Base-by-base conservation (phyloP, 2,888 invertebrate genomes). In the Epistrophe eligans region DNA sequence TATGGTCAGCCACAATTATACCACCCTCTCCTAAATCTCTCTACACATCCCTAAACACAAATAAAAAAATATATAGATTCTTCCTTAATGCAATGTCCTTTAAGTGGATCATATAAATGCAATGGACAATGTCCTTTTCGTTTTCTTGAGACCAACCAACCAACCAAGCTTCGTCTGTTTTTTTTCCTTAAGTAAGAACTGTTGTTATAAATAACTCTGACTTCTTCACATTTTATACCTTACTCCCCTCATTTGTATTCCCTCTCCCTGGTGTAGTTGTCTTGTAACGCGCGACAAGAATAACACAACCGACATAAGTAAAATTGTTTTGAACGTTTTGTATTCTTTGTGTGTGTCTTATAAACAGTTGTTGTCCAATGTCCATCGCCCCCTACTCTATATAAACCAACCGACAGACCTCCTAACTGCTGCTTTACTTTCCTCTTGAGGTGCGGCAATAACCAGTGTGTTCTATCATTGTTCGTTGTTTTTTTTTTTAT, bases 41-140 rank as follows among this genome's bases (percentile, higher is more conserved):
- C 15, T 9, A 13, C 15, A 13, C 15, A 10, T 28, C 38, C 24
- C 19, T 19, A 40, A 62, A 40, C 13, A 43, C 8, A 40, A 40
- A 1, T 9, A 8, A 6, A 32, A 24, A 24, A 24, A 19, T 24
- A 6, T 13, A 32, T 19, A 67, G 19, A 28, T 40, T 11, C 45
- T 73, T 11, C 5, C 15, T 8, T 62, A 83, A 83, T 84, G 79
- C 85, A 82, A 82, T 74, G 77, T 79, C 70, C 82, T 71, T 57
- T 66, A 79, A 85, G 73, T 82, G 52, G 74, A 81, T 73, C 62
- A 57, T 70, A 77, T 62, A 80, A 84, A 84, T 80, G 84, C 84
- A 84, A 60, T 81, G 84, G 77, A 66, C 70, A 77, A 58, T 81
- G 81, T 83, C 62, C 74, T 74, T 79, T 79, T 55, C n/a, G 48